A percentile compares a stretch with the other conserved stretches of the same genome.
Evolutionary conservation across 2,888 invertebrate species (phyloP).

Genomic region (Sisyra nigra): DNA sequence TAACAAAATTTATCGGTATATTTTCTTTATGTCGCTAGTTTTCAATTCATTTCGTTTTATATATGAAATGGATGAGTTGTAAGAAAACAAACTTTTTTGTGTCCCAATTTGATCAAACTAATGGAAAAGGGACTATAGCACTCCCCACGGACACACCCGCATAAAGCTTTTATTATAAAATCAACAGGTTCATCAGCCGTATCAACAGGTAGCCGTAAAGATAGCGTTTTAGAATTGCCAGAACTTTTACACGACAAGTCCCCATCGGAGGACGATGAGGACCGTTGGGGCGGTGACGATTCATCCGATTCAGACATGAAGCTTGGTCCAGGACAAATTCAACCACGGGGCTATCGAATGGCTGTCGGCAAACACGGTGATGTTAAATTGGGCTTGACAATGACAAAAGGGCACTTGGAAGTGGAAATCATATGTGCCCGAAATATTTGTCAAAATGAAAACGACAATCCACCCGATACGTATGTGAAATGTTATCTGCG

Average conservation of each 20-base stretch:
- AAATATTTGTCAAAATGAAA: constrained; percentile 49
- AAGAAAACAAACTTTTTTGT: no score
- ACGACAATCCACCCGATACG: constrained; percentile 66
- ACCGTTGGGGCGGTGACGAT: constrained; percentile 5
- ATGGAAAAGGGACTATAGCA: no score
- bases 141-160: no score
- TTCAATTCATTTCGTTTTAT: no score
- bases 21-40: no score
- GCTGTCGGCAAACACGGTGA: constrained; percentile 56
- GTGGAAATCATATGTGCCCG: constrained; percentile 66
- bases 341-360: constrained; percentile 57
- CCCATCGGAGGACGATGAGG: constrained; percentile 36
- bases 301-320: constrained; percentile 16
- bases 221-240: constrained; percentile 37
- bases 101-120: no score
- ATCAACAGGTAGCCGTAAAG: constrained; percentile 29
- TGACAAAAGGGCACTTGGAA: constrained; percentile 83
- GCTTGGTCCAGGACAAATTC: constrained; percentile 68
- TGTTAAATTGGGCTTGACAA: constrained; percentile 72
- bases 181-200: constrained; percentile 23
- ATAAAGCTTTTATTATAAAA: background rate
- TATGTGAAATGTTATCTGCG: constrained; percentile 88
- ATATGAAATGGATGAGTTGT: no score
- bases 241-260: constrained; percentile 34
- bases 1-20: no score